These are phyloP conservation scores for Scaptomyza graminum DNA, from an alignment of 1,140 invertebrate species.

Conservation along the genomic window DNA sequence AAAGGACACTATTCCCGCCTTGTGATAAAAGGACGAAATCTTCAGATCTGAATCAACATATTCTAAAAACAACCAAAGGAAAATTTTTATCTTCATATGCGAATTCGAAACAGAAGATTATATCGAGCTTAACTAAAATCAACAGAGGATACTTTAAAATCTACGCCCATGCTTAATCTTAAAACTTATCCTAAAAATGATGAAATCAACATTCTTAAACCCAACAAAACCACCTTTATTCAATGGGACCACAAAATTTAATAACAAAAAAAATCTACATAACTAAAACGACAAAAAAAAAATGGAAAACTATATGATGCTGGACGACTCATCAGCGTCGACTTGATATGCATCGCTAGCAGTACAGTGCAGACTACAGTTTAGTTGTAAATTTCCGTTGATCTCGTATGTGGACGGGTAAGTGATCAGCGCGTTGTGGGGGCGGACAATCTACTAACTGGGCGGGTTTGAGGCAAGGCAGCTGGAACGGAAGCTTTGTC, in stretches of 20 bases:
- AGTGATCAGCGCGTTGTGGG: slow-evolving; percentile 77
- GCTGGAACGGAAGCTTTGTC: not conserved
- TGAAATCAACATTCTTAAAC: not conserved
- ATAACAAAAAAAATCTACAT: not conserved
- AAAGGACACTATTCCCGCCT: no score
- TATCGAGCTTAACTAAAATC: no score
- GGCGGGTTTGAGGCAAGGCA: not conserved
- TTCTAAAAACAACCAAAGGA: no score
- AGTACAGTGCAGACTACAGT: slow-evolving; percentile 33
- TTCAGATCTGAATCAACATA: not conserved
- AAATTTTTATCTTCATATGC: no score
- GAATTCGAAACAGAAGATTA: no score
- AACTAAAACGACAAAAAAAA: not conserved
- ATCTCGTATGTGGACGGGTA: slow-evolving; percentile 72
- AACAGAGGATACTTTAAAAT: no score
- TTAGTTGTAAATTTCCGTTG: slow-evolving; percentile 71
- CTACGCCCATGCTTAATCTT: not conserved
- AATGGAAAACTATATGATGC: not conserved
- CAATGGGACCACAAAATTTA: not conserved
- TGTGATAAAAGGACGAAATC: not conserved
- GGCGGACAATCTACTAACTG: slow-evolving; percentile 19
- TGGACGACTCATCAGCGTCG: slow-evolving; percentile 23
- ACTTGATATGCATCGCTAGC: not conserved
- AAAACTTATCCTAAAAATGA: not conserved
- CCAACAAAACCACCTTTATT: not conserved